Conservation (phyloP, 2,113 vertebrate species). For the Rhinopithecus roxellana region DNA sequence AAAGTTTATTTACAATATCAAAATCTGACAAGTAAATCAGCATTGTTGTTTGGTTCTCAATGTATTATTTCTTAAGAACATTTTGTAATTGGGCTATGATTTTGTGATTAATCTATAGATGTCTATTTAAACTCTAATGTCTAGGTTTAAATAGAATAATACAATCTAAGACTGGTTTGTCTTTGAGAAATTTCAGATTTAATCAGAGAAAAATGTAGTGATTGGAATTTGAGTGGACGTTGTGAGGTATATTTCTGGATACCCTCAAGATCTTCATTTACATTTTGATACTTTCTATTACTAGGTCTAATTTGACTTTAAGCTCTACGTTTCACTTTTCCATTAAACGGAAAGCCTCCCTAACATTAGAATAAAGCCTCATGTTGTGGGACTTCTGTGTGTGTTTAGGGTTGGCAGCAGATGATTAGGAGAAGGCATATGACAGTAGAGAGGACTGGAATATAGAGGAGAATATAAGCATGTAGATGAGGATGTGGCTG, state of each 20-base stretch:
- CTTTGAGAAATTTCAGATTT: background rate
- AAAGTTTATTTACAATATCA: background rate
- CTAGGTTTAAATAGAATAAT: background rate
- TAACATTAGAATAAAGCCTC: background rate
- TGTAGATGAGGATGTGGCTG: background rate
- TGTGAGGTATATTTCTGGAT: background rate
- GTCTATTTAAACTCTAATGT: background rate
- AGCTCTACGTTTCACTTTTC: background rate
- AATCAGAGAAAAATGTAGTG: background rate
- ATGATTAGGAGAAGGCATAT: background rate
- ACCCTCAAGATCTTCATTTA: background rate
- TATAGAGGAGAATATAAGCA: background rate
- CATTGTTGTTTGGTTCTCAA: background rate
- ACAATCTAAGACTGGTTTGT: background rate
- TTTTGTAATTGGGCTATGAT: background rate
- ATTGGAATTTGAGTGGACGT: background rate
- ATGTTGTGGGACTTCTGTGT: background rate
- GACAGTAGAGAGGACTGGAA: background rate
- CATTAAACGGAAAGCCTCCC: background rate
- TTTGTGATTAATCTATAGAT: background rate
- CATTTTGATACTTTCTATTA: background rate
- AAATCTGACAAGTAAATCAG: background rate
- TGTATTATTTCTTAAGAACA: background rate
- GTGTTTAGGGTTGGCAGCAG: too few species aligned
- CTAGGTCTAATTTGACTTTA: background rate